Evolutionary conservation across 2,888 invertebrate species (phyloP), one percentile per base, ranked within the genome.

Genomic region (Meliscaeva auricollis): DNA sequence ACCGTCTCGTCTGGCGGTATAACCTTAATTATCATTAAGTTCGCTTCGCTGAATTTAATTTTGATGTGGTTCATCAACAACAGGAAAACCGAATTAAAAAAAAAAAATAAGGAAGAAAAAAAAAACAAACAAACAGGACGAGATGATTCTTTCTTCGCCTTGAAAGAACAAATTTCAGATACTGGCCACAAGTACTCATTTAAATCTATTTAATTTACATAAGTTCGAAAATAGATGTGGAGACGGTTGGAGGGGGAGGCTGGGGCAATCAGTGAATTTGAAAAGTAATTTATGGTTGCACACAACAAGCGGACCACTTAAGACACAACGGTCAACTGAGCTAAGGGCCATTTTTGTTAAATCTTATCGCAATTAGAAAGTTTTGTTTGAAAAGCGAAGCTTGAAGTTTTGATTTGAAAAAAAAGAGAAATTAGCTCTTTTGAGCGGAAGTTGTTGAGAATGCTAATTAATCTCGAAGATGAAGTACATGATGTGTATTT

Each of bases 11-110:
- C 84, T 84, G 70, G 79, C 46, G 64, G 48, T 73, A 68, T 13
- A 81, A 77, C 75, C 85, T 85, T 85, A 85, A 85, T 85, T 85
- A 85, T 81, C 85, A 85, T 85, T 85, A 85, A 50, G 62, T 81
- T 73, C 58, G 68, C 81, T 81, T 81, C 81, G 85, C 81, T 85
- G 81, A 74, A 62, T 85, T 85, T 85, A 77, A 85, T 85, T 85
- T 85, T 85, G 81, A 85, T 85, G 85, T 85, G 81, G 81, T 85
- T 85, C 77, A 85, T 85, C 85, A 85, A 85, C 81, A 85, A 84
- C 70, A 72, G 75, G 72, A 84, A 76, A 56, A 81, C 73, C 68
- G 76, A 80, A 73, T 76, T 54, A 58, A 64, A 72, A 52, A 68
- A 9, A 58, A 35, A 54, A 68, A 64, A 26, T 3, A 3, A 26